Evolutionary conservation across 1,140 invertebrate species (phyloP).

Genomic region (Heliconius hermathena): DNA sequence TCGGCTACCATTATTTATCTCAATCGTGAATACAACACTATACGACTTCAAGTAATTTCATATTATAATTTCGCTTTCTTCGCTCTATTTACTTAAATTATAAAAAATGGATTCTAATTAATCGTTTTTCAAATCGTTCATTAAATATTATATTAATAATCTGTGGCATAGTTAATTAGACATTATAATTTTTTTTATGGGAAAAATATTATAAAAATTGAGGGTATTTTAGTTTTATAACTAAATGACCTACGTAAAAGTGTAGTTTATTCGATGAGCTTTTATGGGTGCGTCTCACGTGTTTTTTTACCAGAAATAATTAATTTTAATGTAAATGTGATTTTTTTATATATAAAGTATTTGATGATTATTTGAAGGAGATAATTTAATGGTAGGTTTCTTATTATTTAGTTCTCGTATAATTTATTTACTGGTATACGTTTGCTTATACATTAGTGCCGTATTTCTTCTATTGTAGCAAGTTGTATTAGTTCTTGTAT

Average conservation of each 20-base stretch:
- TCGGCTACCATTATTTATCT: background rate
- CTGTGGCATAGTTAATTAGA: background rate
- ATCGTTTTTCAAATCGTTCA: background rate
- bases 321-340: background rate
- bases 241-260: background rate
- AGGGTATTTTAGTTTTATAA: background rate
- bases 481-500: no score
- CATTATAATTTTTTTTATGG: background rate
- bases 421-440: background rate
- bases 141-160: background rate
- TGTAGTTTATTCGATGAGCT: background rate
- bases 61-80: conserved; percentile 7
- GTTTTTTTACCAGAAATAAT: background rate
- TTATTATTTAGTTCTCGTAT: background rate
- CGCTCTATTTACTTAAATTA: conserved; percentile 6
- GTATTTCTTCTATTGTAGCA: no score
- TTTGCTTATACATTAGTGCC: no score
- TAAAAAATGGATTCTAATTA: background rate
- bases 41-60: background rate
- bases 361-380: background rate
- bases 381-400: background rate
- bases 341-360: background rate
- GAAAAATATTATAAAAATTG: background rate
- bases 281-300: background rate
- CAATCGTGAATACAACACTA: background rate